A percentile compares a stretch with the other conserved stretches of the same genome.
These are phyloP conservation scores for Aromia moschata DNA, from an alignment of 2,888 invertebrate genomes.

Conservation along the genomic window DNA sequence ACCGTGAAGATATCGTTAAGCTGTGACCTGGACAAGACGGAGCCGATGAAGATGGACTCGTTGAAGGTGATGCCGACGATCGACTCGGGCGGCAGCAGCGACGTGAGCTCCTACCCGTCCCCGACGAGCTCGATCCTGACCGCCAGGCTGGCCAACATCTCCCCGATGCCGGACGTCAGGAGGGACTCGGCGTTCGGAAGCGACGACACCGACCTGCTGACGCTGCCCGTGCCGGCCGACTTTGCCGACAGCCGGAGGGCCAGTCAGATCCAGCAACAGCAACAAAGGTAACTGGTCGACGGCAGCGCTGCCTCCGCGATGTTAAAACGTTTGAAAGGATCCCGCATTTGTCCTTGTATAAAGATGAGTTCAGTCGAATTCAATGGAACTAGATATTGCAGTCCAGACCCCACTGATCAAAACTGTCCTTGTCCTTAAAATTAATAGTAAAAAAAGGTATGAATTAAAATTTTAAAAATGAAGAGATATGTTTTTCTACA, in stretches of 20 bases:
- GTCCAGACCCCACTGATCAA: no score
- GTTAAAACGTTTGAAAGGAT: no score
- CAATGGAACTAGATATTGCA: no score
- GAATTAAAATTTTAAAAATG: no score
- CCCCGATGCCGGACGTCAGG: constrained; percentile 73
- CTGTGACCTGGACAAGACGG: constrained; percentile 52
- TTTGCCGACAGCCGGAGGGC: constrained; percentile 84
- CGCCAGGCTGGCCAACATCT: constrained; percentile 69
- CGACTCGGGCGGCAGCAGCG: constrained; percentile 60
- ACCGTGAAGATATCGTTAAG: constrained; percentile 57
- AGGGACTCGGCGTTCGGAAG: constrained; percentile 67
- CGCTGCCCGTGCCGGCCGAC: constrained; percentile 80
- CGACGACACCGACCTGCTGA: constrained; percentile 65
- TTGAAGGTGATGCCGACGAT: constrained; percentile 62
- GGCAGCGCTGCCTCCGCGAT: no score
- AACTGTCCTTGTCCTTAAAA: no score
- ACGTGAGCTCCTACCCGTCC: constrained; percentile 65
- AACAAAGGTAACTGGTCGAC: no score
- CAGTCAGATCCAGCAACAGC: constrained; percentile 61
- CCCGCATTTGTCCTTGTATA: no score
- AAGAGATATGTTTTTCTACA: no score
- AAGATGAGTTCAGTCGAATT: no score
- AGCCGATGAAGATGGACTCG: constrained; percentile 57
- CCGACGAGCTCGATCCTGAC: constrained; percentile 63
- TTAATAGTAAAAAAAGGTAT: no score